Evolutionary conservation across 2,888 invertebrate genomes (phyloP), one percentile per base, ranked within the genome.

Genomic region (Brachylomia viminalis): DNA sequence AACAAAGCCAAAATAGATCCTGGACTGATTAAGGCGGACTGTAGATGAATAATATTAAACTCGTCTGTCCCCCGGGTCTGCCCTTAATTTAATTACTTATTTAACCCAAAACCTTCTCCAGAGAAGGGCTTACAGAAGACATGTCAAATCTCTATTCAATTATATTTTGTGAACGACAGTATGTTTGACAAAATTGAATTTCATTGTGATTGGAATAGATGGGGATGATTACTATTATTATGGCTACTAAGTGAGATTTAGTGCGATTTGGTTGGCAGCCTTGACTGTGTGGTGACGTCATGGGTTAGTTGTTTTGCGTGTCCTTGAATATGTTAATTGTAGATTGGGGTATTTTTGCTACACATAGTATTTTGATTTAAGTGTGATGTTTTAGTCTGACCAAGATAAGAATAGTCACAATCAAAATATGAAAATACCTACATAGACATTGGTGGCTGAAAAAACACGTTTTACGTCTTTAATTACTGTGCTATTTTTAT

Each of bases 31-130:
- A 87, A 77, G 71, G 77, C 62, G 8, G 47, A 10, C 52, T 83
- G 84, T 87, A 83, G 84, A 90, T 85, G 88, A 87, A 89, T 88
- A 88, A 90, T 92, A 90, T 91, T 92, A 91, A 91, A 90, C 88
- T 87, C 66, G 77, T 73, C 88, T 80, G 87, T 90, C 91, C 88
- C 90, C 79, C 38, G 90, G 86, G 90, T 59, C 75, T 76, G 84
- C 81, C 89, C 91, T 87, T 89, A 91, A 94, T 94, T 93, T 92
- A 94, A 93, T 94, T 93, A 93, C 91, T 88, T 90, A 91, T 92
- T 93, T 91, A 92, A 90, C 92, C 93, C 92, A 76, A 87, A 82
- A 88, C 81, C 80, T 79, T 77, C 86, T 86, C 86, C n/a, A 52
- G 85, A 84, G 88, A 83, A 66, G 75, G 83, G 87, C 86, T 89